Percentiles rank a stretch among this genome's conserved stretches.
phyloP scores from a whole-genome alignment of 1,140 invertebrate genomes.

The Hestina assimilis region DNA sequence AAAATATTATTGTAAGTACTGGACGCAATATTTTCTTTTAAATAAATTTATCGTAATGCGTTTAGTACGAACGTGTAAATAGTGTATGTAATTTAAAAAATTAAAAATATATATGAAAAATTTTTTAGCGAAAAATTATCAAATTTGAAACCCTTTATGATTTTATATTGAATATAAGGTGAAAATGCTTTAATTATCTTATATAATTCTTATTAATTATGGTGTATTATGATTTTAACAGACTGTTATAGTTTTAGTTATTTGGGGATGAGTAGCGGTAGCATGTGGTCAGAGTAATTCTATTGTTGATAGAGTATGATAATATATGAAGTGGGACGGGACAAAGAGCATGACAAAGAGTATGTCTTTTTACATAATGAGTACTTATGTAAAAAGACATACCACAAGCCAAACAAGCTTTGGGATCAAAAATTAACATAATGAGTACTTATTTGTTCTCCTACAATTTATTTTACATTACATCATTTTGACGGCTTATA shows the following conservation, averaged over 20 bases:
- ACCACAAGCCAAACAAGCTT: not conserved
- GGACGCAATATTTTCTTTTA: conserved; percentile 52
- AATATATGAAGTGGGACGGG: not conserved
- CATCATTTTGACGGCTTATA: conserved; percentile 8
- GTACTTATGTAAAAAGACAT: no score
- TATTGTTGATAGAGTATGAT: conserved; percentile 42
- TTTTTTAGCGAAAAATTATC: conserved; percentile 62
- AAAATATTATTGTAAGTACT: conserved; percentile 52
- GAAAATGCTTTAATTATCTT: conserved; percentile 77
- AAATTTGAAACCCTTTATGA: conserved; percentile 64
- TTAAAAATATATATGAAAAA: conserved; percentile 49
- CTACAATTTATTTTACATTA: not conserved
- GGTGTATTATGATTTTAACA: conserved; percentile 75
- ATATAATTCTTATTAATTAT: conserved; percentile 68
- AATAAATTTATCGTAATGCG: conserved; percentile 66
- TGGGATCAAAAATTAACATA: not conserved
- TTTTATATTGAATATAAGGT: conserved; percentile 75
- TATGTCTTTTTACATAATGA: no score
- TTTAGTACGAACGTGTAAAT: conserved; percentile 65
- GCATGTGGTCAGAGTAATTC: conserved; percentile 40
- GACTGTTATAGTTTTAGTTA: conserved; percentile 76
- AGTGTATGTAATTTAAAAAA: conserved; percentile 64
- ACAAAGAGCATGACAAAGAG: not conserved
- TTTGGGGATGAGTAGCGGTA: conserved; percentile 37
- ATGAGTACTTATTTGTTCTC: not conserved